phyloP scores from a whole-genome alignment of 2,888 invertebrate genomes.

The Drosophila putrida region DNA sequence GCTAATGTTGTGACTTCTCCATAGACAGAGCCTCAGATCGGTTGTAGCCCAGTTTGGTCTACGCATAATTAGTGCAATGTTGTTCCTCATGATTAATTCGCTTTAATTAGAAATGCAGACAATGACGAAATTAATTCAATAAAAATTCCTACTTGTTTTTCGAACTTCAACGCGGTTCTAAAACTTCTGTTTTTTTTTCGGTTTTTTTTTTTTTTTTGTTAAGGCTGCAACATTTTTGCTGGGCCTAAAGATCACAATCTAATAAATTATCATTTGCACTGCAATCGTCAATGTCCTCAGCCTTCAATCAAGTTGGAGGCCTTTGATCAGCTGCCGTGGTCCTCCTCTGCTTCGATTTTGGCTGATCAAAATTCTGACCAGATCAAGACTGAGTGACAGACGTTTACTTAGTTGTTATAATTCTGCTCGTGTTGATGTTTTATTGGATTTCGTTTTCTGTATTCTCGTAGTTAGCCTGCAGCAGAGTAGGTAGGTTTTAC shows the following conservation, averaged over 20 bases:
- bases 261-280: constrained; percentile 82
- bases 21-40: constrained; percentile 35
- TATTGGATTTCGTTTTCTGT: constrained; percentile 62
- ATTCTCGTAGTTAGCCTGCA: constrained; percentile 12
- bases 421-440: constrained; percentile 81
- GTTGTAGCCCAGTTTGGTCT: constrained; percentile 58
- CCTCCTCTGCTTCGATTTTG: constrained; percentile 52
- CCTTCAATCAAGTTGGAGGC: constrained; percentile 72
- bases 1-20: constrained; percentile 21
- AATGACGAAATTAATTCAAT: constrained; percentile 77
- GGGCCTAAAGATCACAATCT: constrained; percentile 73
- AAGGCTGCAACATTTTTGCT: constrained; percentile 46
- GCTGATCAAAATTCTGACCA: constrained; percentile 77
- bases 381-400: constrained; percentile 71
- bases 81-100: constrained; percentile 78
- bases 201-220: constrained; percentile 1
- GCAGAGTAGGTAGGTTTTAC: constrained; percentile 30
- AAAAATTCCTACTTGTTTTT: constrained; percentile 63
- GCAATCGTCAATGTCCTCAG: constrained; percentile 74
- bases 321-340: constrained; percentile 77
- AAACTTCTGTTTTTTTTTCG: not conserved
- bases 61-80: constrained; percentile 75
- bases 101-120: constrained; percentile 81
- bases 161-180: constrained; percentile 20
- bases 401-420: constrained; percentile 81